Evolutionary conservation across 2,113 vertebrate species (phyloP).

Genomic region (Hemicordylus capensis): DNA sequence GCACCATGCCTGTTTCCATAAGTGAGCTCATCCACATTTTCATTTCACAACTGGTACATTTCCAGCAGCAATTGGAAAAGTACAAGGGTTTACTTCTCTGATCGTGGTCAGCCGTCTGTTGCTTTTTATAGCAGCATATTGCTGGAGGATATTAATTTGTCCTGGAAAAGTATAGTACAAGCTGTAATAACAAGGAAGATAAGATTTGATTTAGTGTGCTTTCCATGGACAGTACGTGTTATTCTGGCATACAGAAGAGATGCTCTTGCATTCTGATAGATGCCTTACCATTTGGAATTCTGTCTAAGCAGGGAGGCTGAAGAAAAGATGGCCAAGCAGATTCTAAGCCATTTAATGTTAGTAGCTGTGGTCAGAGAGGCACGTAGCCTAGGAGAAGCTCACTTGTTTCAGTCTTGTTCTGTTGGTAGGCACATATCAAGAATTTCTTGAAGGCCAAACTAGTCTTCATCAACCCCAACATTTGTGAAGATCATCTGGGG

Average conservation of each 20-base stretch:
- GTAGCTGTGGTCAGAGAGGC: not conserved
- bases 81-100: constrained; percentile 30
- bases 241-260: not conserved
- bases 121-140: constrained; percentile 38
- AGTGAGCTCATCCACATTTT: not conserved
- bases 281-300: not conserved
- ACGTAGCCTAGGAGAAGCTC: not conserved
- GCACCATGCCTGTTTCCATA: not conserved
- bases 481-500: too few relatives aligned
- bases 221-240: not conserved
- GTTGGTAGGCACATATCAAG: not conserved
- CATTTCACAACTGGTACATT: not conserved
- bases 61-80: constrained; percentile 46
- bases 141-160: constrained; percentile 40
- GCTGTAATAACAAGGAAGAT: not conserved
- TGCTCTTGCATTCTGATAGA: not conserved
- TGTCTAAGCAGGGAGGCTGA: not conserved
- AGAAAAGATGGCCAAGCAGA: not conserved
- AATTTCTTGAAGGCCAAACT: too few relatives aligned
- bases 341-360: not conserved
- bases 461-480: too few relatives aligned
- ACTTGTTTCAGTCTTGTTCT: not conserved
- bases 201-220: constrained; percentile 23
- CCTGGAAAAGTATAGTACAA: constrained; percentile 33
- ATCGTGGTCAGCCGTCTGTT: not conserved